These are phyloP conservation scores for Morpho deidamia DNA, from an alignment of 2,888 invertebrate genomes.

Conservation along the genomic window DNA sequence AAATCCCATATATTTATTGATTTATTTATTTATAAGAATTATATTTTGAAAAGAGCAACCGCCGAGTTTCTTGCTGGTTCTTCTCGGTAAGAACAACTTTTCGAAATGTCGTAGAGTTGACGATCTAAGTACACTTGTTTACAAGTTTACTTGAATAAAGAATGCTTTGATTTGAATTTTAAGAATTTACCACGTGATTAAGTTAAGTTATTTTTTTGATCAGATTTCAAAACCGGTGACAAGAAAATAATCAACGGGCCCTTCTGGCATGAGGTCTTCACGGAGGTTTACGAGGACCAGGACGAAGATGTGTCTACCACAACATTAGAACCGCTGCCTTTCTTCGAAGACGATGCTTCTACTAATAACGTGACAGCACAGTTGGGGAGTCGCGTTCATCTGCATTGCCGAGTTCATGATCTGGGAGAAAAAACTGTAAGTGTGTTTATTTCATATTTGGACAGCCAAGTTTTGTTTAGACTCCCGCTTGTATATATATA, in stretches of 20 bases:
- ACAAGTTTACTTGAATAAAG: no score
- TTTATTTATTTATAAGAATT: no score
- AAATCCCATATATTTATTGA: no score
- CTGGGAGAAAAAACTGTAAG: slow-evolving; percentile 84
- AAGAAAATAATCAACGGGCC: slow-evolving; percentile 60
- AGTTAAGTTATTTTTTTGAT: neutral
- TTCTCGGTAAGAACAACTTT: no score
- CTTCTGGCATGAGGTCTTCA: slow-evolving; percentile 69
- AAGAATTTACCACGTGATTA: neutral
- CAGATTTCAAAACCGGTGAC: slow-evolving; percentile 70
- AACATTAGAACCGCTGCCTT: slow-evolving; percentile 84
- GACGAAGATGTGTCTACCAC: slow-evolving; percentile 72
- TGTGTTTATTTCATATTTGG: no score
- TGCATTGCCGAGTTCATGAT: slow-evolving; percentile 84
- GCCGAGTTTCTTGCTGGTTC: no score
- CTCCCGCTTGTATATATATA: no score
- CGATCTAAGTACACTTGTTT: no score
- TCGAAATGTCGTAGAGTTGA: no score
- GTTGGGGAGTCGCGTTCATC: slow-evolving; percentile 79
- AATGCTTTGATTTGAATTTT: no score
- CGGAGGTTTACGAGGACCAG: slow-evolving; percentile 59
- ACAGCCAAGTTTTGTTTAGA: no score
- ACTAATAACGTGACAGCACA: slow-evolving; percentile 84
- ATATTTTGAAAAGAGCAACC: no score
- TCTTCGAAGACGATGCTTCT: slow-evolving; percentile 82